Base-by-base conservation (phyloP, 2,888 invertebrate genomes). In the Biston stratarius region DNA sequence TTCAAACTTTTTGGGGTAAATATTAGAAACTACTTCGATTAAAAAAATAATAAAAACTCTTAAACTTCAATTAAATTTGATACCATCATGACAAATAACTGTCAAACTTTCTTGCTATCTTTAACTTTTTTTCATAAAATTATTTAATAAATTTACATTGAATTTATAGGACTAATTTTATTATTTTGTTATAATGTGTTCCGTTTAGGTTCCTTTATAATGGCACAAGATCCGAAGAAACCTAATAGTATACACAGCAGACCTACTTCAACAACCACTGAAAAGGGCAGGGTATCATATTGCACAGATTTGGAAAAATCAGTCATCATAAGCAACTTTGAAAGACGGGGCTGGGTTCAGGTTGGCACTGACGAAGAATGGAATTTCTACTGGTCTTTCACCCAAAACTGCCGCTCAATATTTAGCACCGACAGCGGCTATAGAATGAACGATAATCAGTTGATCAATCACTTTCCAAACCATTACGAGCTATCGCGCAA, bases 381-480 rank as follows among this genome's bases (percentile, higher is more conserved):
- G 99, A 98, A 99, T 87, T 96, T 99, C 83, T 99, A 99, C 87
- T 99, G 99, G 98, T 97, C 98, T 5, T 97, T 97, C 66, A 98
- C 98, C 1, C 96, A 96, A 81, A 98, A 97, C n/a, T 98, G 98
- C 78, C 95, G 98, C 66, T 97, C 96, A 80, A 96, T 99, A 70
- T 99, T 99, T 84, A 98, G 98, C 82, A 96, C 98, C 12, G 99
- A 99, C 82, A 97, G 96, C 82, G 98, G 98, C 11, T 98, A 98
- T 88, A 95, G 98, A 77, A 96, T 99, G 96, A 96, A 96, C 77
- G 98, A 99, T 87, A 97, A 98, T 92, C 99, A 99, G 91, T 95
- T 98, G 63, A 98, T 99, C 73, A 99, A 99, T 91, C 99, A 99
- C 87, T 99, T 98, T 86, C 99, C 99, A 0, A 99, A 98, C 89